Evolutionary conservation across 1,140 invertebrate species (phyloP).

Genomic region (Drosophila ohnishii): DNA sequence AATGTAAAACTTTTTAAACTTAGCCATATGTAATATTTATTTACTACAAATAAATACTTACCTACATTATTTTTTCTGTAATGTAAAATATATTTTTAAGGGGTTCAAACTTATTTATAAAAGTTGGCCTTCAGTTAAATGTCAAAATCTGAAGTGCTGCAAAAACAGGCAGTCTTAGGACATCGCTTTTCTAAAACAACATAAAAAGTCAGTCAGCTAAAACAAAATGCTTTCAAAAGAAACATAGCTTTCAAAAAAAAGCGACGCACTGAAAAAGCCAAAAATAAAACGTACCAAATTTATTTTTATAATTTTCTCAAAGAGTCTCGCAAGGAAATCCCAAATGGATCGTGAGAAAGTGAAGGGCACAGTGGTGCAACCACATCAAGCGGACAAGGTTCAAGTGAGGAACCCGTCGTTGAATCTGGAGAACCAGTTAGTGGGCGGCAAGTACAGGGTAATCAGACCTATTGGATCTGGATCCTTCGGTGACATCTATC

Average conservation of each 20-base stretch:
- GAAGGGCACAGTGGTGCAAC: neutral
- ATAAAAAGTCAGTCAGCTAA: neutral
- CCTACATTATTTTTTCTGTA: neutral
- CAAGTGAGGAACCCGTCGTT: constrained; percentile 30
- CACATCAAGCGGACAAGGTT: neutral
- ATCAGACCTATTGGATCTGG: constrained; percentile 98
- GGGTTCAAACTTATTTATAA: neutral
- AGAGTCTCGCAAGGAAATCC: neutral
- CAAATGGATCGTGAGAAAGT: neutral
- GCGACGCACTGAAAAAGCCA: constrained; percentile 3
- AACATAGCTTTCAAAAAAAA: constrained; percentile 10
- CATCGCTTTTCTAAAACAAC: neutral
- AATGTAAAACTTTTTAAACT: too few species aligned
- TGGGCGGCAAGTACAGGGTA: constrained; percentile 97
- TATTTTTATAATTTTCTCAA: neutral
- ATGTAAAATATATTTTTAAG: neutral
- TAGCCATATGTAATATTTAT: constrained; percentile 6
- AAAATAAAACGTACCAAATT: constrained; percentile 17
- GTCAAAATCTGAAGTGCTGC: constrained; percentile 6
- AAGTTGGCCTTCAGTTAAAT: neutral
- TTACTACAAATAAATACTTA: constrained; percentile 23
- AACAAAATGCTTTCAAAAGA: constrained; percentile 20
- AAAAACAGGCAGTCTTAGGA: neutral
- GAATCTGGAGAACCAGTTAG: constrained; percentile 53
- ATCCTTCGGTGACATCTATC: constrained; percentile 99